These are phyloP conservation scores for Lamellibrachia luymesi DNA, from an alignment of 1,140 invertebrate genomes.

Conservation along the genomic window DNA sequence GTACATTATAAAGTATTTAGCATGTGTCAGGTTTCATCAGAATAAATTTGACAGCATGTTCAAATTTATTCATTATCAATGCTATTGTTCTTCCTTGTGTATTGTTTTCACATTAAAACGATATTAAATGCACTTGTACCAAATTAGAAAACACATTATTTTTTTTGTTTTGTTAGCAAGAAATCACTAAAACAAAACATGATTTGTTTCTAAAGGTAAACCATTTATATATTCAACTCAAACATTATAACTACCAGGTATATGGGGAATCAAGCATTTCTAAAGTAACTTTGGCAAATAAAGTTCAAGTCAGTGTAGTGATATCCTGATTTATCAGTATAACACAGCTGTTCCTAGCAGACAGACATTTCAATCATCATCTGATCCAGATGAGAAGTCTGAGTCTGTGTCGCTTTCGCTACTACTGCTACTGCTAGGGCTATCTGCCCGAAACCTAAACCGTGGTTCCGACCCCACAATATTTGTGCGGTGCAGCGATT, in stretches of 20 bases:
- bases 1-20: neutral
- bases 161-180: too few species aligned
- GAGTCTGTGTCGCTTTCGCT: neutral
- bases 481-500: neutral
- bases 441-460: neutral
- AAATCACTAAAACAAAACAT: neutral
- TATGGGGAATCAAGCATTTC: neutral
- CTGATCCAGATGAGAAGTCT: neutral
- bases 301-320: neutral
- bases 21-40: neutral
- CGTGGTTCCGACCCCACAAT: neutral
- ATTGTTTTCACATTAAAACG: neutral
- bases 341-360: neutral
- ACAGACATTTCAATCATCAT: neutral
- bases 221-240: neutral
- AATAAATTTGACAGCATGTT: neutral
- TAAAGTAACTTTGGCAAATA: neutral
- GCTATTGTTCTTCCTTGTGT: neutral
- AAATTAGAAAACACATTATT: too few species aligned
- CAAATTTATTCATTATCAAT: neutral
- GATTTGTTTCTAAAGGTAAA: neutral
- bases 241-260: too few species aligned
- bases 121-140: neutral
- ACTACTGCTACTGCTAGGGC: neutral
- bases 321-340: neutral